A percentile compares a stretch with the other conserved stretches of the same genome.
phyloP scores from a whole-genome alignment of 53 echinoderm and acorn worm genomes.

The Crossaster papposus region DNA sequence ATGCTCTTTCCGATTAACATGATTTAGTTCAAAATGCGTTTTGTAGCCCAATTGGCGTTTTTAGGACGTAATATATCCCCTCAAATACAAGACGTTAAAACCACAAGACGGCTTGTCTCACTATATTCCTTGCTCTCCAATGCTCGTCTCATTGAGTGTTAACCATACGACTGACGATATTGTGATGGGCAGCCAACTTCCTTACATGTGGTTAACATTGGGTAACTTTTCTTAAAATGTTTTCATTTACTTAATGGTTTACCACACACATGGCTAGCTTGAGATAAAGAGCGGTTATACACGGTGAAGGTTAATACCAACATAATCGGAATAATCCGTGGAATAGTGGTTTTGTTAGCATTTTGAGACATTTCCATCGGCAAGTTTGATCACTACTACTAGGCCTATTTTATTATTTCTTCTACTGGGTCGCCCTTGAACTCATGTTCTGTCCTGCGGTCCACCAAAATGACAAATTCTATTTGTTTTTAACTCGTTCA shows the following conservation, averaged over 20 bases:
- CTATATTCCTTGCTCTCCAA: too few relatives aligned
- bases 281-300: neutral
- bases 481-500: too few relatives aligned
- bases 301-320: neutral
- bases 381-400: neutral
- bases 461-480: too few relatives aligned
- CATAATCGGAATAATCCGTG: neutral
- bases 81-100: neutral
- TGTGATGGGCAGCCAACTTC: neutral
- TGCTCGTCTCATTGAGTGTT: too few relatives aligned
- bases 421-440: too few relatives aligned
- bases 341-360: neutral
- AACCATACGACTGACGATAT: neutral
- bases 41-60: too few relatives aligned
- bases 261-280: slow-evolving; percentile 5
- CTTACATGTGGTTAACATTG: neutral
- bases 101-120: neutral
- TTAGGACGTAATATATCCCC: too few relatives aligned
- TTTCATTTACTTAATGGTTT: neutral
- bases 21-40: too few relatives aligned
- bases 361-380: neutral
- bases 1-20: too few relatives aligned
- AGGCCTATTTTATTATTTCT: too few relatives aligned
- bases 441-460: too few relatives aligned
- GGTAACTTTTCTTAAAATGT: neutral